Conservation (phyloP, 2,797 vertebrate genomes). For the Gobionotothen gibberifrons region DNA sequence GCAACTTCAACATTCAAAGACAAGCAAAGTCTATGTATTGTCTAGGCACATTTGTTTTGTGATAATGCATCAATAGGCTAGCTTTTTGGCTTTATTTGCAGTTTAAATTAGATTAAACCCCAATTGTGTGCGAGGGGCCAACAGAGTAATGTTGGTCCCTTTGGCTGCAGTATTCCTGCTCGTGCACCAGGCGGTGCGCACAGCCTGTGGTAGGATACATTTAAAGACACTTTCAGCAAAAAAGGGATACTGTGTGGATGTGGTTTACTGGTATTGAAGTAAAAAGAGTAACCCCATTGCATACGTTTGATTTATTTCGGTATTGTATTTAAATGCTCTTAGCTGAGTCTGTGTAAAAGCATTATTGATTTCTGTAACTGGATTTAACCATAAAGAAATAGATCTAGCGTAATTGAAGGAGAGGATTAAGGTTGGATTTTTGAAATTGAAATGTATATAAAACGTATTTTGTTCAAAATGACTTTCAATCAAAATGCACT, state of each 20-base stretch:
- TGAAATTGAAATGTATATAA: background rate
- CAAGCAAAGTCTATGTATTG: background rate
- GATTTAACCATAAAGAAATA: background rate
- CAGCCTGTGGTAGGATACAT: slow-evolving; percentile 17
- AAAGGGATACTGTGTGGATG: background rate
- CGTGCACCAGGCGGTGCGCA: slow-evolving; percentile 74
- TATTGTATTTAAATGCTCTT: background rate
- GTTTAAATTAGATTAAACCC: slow-evolving; percentile 8
- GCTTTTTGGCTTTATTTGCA: background rate
- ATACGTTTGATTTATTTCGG: no score
- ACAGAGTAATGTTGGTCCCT: background rate
- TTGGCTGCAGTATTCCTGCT: slow-evolving; percentile 54
- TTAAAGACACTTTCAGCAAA: background rate
- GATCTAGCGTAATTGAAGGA: background rate
- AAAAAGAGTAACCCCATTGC: background rate
- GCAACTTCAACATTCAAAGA: background rate
- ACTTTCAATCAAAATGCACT: background rate
- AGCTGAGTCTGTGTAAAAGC: background rate
- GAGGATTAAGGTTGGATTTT: background rate
- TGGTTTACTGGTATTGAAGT: background rate
- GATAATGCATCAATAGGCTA: no score
- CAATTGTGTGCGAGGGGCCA: slow-evolving; percentile 12
- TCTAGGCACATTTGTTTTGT: background rate
- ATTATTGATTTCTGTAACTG: background rate
- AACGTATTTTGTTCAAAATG: background rate